Evolutionary conservation across 2,888 invertebrate species (phyloP).

Genomic region (Nomada fabriciana): DNA sequence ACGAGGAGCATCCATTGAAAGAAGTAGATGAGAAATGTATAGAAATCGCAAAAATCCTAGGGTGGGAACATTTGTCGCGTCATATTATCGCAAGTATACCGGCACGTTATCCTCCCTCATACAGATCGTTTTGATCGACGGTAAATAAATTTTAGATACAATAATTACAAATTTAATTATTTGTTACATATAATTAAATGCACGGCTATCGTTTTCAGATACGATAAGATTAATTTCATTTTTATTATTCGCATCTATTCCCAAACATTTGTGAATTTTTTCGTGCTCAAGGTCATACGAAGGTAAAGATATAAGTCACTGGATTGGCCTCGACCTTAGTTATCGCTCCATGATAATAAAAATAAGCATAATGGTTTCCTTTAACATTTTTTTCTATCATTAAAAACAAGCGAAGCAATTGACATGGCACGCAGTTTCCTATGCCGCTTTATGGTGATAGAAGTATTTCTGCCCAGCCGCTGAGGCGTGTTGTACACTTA

Average conservation of each 20-base stretch:
- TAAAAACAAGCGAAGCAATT: conserved; percentile 1
- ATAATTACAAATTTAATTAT: neutral
- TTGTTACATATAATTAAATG: neutral
- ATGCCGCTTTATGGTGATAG: conserved; percentile 55
- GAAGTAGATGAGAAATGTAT: conserved; percentile 90
- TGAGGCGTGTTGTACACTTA: conserved; percentile 65
- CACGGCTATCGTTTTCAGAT: conserved; percentile 50
- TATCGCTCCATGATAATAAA: no score
- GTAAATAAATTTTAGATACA: conserved; percentile 41
- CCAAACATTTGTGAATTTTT: no score
- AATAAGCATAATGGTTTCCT: no score
- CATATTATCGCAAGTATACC: conserved; percentile 87
- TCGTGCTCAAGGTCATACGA: no score
- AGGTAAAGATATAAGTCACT: no score
- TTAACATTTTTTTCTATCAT: no score
- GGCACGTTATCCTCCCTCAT: conserved; percentile 89
- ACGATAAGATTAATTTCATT: conserved; percentile 36
- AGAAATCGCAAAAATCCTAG: conserved; percentile 88
- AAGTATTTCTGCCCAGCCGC: conserved; percentile 54
- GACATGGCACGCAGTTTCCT: conserved; percentile 60
- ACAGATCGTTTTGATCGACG: conserved; percentile 89
- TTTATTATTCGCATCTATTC: neutral
- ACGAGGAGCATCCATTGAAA: conserved; percentile 92
- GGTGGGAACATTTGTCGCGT: conserved; percentile 89
- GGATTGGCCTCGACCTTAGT: no score